Percentiles rank a stretch among this genome's conserved stretches.
Conservation (phyloP, 2,797 vertebrate species). For the Coccyzus lansbergi region DNA sequence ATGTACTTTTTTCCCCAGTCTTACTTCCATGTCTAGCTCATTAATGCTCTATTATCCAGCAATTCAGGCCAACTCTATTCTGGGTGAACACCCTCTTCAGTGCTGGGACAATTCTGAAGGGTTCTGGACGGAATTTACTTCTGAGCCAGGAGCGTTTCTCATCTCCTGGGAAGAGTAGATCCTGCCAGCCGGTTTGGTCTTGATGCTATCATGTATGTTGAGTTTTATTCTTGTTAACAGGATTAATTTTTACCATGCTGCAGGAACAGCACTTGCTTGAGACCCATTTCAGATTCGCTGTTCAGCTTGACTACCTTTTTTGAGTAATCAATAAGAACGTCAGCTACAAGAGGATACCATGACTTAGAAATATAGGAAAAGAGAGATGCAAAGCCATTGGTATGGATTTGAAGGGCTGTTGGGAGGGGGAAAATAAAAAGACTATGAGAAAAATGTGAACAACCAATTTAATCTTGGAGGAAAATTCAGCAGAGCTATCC, state of each 20-base stretch:
- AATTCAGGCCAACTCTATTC: not conserved
- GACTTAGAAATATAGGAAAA: conserved; percentile 69
- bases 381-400: conserved; percentile 59
- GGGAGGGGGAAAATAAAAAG: conserved; percentile 35
- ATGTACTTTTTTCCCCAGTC: not conserved
- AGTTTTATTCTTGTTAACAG: not conserved
- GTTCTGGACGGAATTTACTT: not conserved
- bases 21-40: not conserved
- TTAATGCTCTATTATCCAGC: not conserved
- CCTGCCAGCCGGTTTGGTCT: not conserved
- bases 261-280: conserved; percentile 45
- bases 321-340: conserved; percentile 73
- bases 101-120: not conserved
- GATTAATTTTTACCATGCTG: conserved; percentile 12
- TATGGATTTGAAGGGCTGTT: conserved; percentile 57
- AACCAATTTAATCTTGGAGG: conserved; percentile 65
- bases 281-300: conserved; percentile 58
- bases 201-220: not conserved
- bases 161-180: not conserved
- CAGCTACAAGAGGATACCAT: conserved; percentile 61
- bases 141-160: not conserved
- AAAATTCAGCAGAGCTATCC: conserved; percentile 63
- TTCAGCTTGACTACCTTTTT: conserved; percentile 64
- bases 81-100: not conserved
- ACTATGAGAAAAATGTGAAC: conserved; percentile 21